These are phyloP conservation scores for Stenchaetothrips biformis DNA, from an alignment of 2,888 invertebrate species.

Conservation along the genomic window DNA sequence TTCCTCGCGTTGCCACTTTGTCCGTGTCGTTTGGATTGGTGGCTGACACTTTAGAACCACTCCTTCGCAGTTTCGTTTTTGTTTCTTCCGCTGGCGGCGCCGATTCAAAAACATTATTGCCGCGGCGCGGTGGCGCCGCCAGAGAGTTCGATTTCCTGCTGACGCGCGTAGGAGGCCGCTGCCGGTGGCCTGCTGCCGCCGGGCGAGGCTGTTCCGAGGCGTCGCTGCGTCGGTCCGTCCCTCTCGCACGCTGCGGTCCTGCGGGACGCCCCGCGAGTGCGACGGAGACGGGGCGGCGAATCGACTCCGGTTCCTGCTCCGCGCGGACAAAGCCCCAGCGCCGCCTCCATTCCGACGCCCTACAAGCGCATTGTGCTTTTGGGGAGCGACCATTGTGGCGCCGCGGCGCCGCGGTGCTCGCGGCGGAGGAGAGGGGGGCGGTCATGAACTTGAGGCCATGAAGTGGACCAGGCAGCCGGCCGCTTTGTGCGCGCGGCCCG, in stretches of 20 bases:
- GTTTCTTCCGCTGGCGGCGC: no score
- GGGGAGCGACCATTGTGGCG: not conserved
- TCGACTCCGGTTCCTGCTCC: not conserved
- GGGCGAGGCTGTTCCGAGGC: no score
- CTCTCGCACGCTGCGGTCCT: not conserved
- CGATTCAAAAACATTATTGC: not conserved
- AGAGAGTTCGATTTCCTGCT: no score
- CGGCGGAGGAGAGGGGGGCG: not conserved
- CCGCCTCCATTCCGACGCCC: not conserved
- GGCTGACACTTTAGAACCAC: no score
- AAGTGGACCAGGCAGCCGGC: not conserved
- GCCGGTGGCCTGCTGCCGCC: no score
- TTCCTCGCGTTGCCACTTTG: no score
- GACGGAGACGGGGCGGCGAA: not conserved
- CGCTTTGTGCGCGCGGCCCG: not conserved
- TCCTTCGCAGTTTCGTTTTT: no score
- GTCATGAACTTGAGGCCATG: constrained; percentile 10
- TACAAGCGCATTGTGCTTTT: not conserved
- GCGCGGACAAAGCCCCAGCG: not conserved
- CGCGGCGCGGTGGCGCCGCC: not conserved
- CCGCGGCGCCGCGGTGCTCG: not conserved
- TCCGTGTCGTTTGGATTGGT: no score
- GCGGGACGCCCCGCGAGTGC: not conserved
- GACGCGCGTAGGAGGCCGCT: no score
- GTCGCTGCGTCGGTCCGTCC: not conserved